Conservation (phyloP, 2,888 invertebrate species). For the Napeogenes sylphis region DNA sequence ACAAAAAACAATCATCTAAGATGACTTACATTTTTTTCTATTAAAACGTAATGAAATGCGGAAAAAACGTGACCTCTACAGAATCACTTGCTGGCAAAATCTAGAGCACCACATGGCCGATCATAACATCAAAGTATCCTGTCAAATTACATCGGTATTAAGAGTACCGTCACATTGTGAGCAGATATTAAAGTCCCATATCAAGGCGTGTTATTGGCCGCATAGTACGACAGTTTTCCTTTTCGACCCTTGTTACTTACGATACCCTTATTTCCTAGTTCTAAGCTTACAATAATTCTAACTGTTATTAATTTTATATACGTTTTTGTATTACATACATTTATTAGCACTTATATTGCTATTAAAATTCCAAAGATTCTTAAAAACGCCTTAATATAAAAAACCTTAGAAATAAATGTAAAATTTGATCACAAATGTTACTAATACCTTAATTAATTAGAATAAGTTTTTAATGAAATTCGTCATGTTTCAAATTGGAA, state of each 20-base stretch:
- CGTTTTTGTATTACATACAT: not conserved
- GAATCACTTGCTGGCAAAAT: constrained; percentile 1
- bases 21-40: not conserved
- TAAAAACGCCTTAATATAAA: not conserved
- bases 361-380: not conserved
- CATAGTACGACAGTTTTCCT: constrained; percentile 26
- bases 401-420: constrained; percentile 1
- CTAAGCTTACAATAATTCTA: constrained; percentile 10
- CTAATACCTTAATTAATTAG: not conserved
- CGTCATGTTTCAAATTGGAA: constrained; percentile 24
- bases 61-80: not conserved
- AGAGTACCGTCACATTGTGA: constrained; percentile 20
- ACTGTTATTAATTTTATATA: not conserved
- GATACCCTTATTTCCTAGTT: constrained; percentile 14
- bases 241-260: constrained; percentile 21
- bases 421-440: constrained; percentile 13
- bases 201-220: constrained; percentile 22
- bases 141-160: constrained; percentile 28
- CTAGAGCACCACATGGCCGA: constrained; percentile 12
- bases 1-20: not conserved
- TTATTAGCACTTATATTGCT: too few species aligned
- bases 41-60: not conserved
- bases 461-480: constrained; percentile 25
- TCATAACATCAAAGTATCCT: constrained; percentile 26
- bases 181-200: constrained; percentile 28